A percentile compares a stretch with the other conserved stretches of the same genome.
Conservation (phyloP, 2,888 invertebrate genomes). For the Dascillus cervinus region DNA sequence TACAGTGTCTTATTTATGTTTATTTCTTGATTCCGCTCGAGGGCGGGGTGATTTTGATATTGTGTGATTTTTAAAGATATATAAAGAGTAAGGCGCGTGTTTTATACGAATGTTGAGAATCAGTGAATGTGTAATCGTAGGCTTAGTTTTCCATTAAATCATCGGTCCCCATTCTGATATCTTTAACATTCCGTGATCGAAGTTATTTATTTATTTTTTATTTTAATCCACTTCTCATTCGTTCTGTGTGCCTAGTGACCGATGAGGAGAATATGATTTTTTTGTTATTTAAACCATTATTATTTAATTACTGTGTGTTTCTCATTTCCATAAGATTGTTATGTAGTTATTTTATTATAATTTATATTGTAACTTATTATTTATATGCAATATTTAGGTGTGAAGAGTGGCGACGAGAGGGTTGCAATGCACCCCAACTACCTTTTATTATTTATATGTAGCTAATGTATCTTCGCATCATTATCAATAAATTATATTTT, state of each 20-base stretch:
- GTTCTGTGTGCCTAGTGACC: conserved; percentile 33
- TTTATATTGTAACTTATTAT: conserved; percentile 48
- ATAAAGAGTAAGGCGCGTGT: conserved; percentile 32
- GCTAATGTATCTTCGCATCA: conserved; percentile 41
- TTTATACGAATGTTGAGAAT: conserved; percentile 38
- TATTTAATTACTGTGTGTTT: conserved; percentile 40
- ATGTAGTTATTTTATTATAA: conserved; percentile 45
- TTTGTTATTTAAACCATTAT: conserved; percentile 44
- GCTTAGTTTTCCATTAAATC: conserved; percentile 29
- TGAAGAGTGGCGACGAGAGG: conserved; percentile 35
- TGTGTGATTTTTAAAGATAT: conserved; percentile 40
- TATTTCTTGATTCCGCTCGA: conserved; percentile 33
- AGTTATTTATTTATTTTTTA: conserved; percentile 35
- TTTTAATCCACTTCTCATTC: conserved; percentile 21
- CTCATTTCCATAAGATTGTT: conserved; percentile 42
- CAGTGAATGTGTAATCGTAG: conserved; percentile 39
- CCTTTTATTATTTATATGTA: conserved; percentile 42
- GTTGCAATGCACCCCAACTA: conserved; percentile 26
- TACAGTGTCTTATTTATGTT: conserved; percentile 40
- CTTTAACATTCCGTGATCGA: conserved; percentile 33
- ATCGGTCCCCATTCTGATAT: conserved; percentile 38
- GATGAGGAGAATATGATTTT: conserved; percentile 40
- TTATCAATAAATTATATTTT: conserved; percentile 46
- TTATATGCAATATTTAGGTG: conserved; percentile 41
- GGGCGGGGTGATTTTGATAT: conserved; percentile 43